Conservation (phyloP, 2,888 invertebrate species). For the Crossocerus cetratus region DNA sequence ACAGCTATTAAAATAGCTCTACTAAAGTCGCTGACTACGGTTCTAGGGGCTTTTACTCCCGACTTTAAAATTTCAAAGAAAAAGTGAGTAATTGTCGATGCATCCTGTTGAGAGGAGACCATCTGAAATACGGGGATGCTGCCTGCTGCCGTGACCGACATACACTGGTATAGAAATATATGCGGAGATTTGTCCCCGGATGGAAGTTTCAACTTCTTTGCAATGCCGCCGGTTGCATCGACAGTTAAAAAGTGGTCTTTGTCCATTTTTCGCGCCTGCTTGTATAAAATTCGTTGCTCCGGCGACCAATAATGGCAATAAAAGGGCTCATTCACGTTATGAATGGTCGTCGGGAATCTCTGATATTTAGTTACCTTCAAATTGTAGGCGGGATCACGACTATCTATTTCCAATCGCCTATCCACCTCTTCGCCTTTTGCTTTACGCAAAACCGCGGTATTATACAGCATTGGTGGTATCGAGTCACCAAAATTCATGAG, state of each 20-base stretch:
- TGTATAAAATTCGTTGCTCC: conserved; percentile 8
- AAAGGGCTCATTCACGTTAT: not conserved
- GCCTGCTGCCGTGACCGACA: conserved; percentile 19
- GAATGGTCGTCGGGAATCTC: no score
- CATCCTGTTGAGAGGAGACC: conserved; percentile 39
- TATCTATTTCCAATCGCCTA: not conserved
- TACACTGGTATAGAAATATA: conserved; percentile 49
- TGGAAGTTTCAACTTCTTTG: conserved; percentile 15
- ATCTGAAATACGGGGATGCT: conserved; percentile 49
- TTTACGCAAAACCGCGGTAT: conserved; percentile 20
- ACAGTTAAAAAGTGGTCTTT: conserved; percentile 17
- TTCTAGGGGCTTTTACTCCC: conserved; percentile 25
- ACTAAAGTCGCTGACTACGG: conserved; percentile 43
- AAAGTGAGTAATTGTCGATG: conserved; percentile 37
- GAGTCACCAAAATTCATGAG: not conserved
- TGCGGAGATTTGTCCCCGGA: conserved; percentile 11
- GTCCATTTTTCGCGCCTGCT: conserved; percentile 16
- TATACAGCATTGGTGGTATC: not conserved
- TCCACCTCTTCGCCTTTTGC: conserved; percentile 25
- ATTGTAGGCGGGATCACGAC: no score
- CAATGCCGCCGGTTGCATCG: conserved; percentile 37
- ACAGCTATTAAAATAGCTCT: conserved; percentile 37
- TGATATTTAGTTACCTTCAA: no score
- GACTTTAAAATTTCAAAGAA: conserved; percentile 26
- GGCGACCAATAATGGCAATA: conserved; percentile 20